Evolutionary conservation across 2,113 vertebrate genomes (phyloP).

Genomic region (Patagioenas fasciata): DNA sequence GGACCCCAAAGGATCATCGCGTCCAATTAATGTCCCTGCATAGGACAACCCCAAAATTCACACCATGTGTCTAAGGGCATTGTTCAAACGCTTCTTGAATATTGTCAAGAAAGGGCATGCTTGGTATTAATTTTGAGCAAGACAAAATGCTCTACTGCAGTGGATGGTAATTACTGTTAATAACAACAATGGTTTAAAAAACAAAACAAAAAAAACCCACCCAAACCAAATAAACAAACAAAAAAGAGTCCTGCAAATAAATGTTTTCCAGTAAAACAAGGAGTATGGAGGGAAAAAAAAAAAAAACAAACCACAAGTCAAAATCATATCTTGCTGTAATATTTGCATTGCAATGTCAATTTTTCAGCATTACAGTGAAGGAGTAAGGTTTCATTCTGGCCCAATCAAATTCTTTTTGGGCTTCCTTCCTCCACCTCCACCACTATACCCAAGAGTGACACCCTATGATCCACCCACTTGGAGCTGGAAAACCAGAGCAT

Average conservation of each 20-base stretch:
- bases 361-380: neutral
- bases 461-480: constrained; percentile 12
- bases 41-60: too few relatives aligned
- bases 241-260: neutral
- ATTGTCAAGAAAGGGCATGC: too few relatives aligned
- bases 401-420: neutral
- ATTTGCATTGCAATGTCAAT: neutral
- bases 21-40: too few relatives aligned
- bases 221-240: neutral
- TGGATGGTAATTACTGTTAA: neutral
- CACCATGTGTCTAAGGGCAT: too few relatives aligned
- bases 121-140: neutral
- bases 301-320: neutral
- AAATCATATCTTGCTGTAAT: neutral
- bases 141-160: neutral
- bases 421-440: neutral
- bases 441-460: neutral
- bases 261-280: neutral
- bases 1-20: too few relatives aligned
- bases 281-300: neutral
- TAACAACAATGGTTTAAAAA: neutral
- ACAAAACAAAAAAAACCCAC: neutral
- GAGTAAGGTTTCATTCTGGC: neutral
- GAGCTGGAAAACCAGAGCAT: constrained; percentile 3
- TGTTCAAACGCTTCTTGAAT: too few relatives aligned